These are phyloP conservation scores for Natator depressus DNA, from an alignment of 2,113 vertebrate species.

Conservation along the genomic window DNA sequence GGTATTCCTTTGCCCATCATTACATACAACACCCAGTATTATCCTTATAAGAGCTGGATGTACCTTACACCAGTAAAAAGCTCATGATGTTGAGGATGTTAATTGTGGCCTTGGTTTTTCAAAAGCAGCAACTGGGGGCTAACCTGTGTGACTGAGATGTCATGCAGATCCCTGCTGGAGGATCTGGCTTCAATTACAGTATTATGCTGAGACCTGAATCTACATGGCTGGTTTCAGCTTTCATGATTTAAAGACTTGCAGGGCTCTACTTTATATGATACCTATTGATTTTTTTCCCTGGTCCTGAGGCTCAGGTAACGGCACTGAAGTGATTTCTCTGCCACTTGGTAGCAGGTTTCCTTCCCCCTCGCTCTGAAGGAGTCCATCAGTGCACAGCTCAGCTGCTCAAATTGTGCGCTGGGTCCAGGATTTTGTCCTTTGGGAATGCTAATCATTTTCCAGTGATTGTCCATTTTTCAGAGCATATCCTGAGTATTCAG, in stretches of 20 bases:
- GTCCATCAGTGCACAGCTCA: background rate
- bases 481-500: fast-evolving
- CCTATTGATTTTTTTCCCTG: background rate
- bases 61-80: background rate
- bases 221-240: background rate
- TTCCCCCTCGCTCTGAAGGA: background rate
- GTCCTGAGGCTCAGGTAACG: fast-evolving
- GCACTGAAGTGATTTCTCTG: background rate
- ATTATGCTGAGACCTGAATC: background rate
- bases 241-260: background rate
- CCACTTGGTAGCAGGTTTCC: background rate
- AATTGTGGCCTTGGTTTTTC: background rate
- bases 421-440: background rate
- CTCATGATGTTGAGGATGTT: background rate
- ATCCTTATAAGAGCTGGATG: fast-evolving
- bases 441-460: background rate
- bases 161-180: background rate
- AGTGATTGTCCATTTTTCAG: background rate
- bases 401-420: fast-evolving
- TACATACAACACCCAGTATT: background rate
- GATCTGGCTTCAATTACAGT: background rate
- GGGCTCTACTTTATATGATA: background rate
- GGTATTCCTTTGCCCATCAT: background rate
- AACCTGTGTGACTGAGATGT: background rate
- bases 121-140: background rate